Conservation (phyloP, 2,888 invertebrate genomes). For the Drosophila mulleri region DNA sequence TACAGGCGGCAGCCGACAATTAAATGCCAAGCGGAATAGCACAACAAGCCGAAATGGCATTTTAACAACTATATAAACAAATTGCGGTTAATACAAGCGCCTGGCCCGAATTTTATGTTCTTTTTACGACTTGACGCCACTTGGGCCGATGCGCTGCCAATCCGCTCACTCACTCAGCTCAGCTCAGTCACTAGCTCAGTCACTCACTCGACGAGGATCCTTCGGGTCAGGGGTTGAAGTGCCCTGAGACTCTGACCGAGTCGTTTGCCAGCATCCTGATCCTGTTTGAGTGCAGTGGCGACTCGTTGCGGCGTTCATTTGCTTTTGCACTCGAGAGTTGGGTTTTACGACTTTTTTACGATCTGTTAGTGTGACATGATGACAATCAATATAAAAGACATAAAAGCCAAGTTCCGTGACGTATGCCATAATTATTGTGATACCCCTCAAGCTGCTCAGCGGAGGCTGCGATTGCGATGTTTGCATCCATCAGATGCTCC, state of each 20-base stretch:
- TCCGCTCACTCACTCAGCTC: slow-evolving; percentile 21
- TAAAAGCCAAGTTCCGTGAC: slow-evolving; percentile 80
- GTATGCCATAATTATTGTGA: slow-evolving; percentile 81
- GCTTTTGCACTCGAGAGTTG: slow-evolving; percentile 38
- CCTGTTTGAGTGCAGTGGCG: slow-evolving; percentile 36
- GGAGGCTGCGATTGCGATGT: slow-evolving; percentile 31
- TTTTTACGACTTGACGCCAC: slow-evolving; percentile 85
- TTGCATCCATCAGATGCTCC: slow-evolving; percentile 64
- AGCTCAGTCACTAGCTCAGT: not conserved
- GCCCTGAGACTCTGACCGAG: slow-evolving; percentile 33
- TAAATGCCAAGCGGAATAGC: slow-evolving; percentile 73
- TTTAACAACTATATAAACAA: slow-evolving; percentile 82
- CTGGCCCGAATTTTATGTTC: slow-evolving; percentile 73
- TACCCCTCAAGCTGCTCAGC: slow-evolving; percentile 36
- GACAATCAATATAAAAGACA: slow-evolving; percentile 82
- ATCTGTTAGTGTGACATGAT: slow-evolving; percentile 83
- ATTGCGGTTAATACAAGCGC: slow-evolving; percentile 76
- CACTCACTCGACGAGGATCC: slow-evolving; percentile 64
- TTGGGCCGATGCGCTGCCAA: slow-evolving; percentile 48
- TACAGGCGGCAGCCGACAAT: slow-evolving; percentile 66
- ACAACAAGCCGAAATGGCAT: slow-evolving; percentile 78
- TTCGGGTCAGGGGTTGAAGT: slow-evolving; percentile 31
- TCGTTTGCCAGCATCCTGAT: slow-evolving; percentile 17
- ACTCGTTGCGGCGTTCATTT: slow-evolving; percentile 43
- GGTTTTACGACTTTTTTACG: slow-evolving; percentile 84